phyloP scores from a whole-genome alignment of 2,888 invertebrate genomes.

The Apodemia duryi region DNA sequence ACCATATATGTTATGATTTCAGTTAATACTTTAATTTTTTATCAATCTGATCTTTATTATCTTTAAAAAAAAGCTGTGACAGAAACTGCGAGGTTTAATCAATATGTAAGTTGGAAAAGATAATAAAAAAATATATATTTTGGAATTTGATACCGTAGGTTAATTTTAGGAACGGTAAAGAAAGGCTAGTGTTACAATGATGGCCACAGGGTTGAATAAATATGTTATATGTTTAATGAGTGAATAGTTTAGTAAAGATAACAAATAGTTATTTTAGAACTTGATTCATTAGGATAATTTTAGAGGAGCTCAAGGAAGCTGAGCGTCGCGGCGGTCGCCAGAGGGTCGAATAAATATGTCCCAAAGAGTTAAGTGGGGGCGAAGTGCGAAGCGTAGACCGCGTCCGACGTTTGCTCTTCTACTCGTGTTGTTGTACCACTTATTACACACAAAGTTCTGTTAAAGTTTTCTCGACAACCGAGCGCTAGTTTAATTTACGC shows the following conservation, averaged over 20 bases:
- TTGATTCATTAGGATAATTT: slow-evolving; percentile 60
- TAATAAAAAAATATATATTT: not conserved
- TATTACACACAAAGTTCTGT: slow-evolving; percentile 80
- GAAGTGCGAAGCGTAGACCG: slow-evolving; percentile 74
- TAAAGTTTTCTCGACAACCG: slow-evolving; percentile 77
- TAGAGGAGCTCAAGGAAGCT: slow-evolving; percentile 70
- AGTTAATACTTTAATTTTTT: too few relatives aligned
- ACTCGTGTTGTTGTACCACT: slow-evolving; percentile 80
- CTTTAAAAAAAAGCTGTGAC: too few relatives aligned
- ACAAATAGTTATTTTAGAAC: slow-evolving; percentile 6
- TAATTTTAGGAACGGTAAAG: slow-evolving; percentile 70
- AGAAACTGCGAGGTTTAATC: not conserved
- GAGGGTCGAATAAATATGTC: slow-evolving; percentile 80
- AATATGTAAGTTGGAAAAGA: not conserved
- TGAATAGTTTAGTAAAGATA: not conserved
- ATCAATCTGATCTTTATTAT: too few relatives aligned
- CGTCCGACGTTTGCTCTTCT: slow-evolving; percentile 79
- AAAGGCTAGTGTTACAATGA: slow-evolving; percentile 58
- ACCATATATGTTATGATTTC: too few relatives aligned
- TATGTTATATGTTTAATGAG: slow-evolving; percentile 45
- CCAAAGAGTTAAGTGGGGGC: slow-evolving; percentile 78
- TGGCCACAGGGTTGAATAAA: slow-evolving; percentile 79
- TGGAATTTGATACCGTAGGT: slow-evolving; percentile 50
- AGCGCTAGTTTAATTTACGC: slow-evolving; percentile 79
- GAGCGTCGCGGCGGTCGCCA: slow-evolving; percentile 65